Evolutionary conservation across 2,888 invertebrate genomes (phyloP), one percentile per base, ranked within the genome.

Genomic region (Campoletis raptor): DNA sequence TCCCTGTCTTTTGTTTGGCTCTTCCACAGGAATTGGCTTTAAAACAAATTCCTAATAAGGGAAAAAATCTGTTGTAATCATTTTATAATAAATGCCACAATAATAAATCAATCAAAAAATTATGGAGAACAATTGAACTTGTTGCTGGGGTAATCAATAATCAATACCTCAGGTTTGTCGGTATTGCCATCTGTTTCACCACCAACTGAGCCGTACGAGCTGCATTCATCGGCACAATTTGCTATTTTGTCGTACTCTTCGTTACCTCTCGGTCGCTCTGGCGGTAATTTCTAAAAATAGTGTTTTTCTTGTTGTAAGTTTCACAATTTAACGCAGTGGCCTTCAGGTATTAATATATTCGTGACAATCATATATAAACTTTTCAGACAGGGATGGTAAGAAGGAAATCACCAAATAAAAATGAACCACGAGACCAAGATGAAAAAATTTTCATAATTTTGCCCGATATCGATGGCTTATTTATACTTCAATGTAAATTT

Each of bases 151-250:
- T n/a, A 81, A 66, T 24, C 30, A 24, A 48, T 45, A 40, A 21
- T 21, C 57, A 30, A 21, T 76, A 87, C 88, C 84, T 87, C 87
- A 64, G 88, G 82, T 78, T 90, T 91, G 8, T 83, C 89, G 21
- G 67, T 78, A 40, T 89, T 86, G 9, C 87, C 67, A n/a, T 93
- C 92, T n/a, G 87, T 73, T 45, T 92, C 92, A n/a, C 88, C 90
- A 24, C 89, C 91, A 24, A 94, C 76, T 4, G 93, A 90, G 5
- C 93, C 94, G 69, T 94, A 94, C 21, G 92, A 91, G 48, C 89
- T 87, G 48, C 91, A 90, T 18, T 92, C 93, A 2, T 92, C 92
- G 1, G 88, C 84, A 2, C 48, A 57, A 40, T 52, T 78, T 45
- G 92, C 73, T 67, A 94, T 93, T 81, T 92, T 94, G 5, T 92